Conservation (phyloP, 2,113 vertebrate species). For the Diglossa brunneiventris region DNA sequence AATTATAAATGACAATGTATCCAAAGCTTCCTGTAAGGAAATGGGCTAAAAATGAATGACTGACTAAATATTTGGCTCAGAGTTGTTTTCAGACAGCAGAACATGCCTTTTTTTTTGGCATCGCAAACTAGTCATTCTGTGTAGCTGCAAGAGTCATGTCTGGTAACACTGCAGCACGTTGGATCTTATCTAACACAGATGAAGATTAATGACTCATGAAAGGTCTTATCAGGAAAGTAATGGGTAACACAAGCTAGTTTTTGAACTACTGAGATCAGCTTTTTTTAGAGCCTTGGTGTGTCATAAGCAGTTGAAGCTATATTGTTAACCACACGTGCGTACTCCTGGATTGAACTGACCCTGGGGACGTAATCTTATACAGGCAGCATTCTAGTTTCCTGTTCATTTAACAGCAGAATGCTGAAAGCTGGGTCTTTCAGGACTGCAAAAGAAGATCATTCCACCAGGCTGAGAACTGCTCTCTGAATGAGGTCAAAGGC, state of each 20-base stretch:
- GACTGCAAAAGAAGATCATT: not conserved
- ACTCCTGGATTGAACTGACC: not conserved
- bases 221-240: slow-evolving; percentile 40
- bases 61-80: slow-evolving; percentile 16
- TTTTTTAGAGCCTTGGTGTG: slow-evolving; percentile 25
- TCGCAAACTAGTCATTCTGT: not conserved
- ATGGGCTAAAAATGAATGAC: slow-evolving; percentile 33
- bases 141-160: not conserved
- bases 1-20: slow-evolving; percentile 7
- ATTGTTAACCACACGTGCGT: not conserved
- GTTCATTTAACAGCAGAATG: slow-evolving; percentile 16
- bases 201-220: slow-evolving; percentile 47
- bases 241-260: slow-evolving; percentile 15
- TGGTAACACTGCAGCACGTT: not conserved
- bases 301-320: not conserved
- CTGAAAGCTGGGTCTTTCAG: not conserved
- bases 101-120: slow-evolving; percentile 11
- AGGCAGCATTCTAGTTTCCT: not conserved
- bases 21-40: slow-evolving; percentile 23
- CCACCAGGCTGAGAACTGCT: not conserved
- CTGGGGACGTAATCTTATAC: slow-evolving; percentile 36
- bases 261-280: slow-evolving; percentile 41
- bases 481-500: not conserved
- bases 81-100: slow-evolving; percentile 16
- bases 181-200: slow-evolving; percentile 35